These are phyloP conservation scores for Vulpes ferrilata DNA, from an alignment of 2,113 vertebrate genomes.

Conservation along the genomic window DNA sequence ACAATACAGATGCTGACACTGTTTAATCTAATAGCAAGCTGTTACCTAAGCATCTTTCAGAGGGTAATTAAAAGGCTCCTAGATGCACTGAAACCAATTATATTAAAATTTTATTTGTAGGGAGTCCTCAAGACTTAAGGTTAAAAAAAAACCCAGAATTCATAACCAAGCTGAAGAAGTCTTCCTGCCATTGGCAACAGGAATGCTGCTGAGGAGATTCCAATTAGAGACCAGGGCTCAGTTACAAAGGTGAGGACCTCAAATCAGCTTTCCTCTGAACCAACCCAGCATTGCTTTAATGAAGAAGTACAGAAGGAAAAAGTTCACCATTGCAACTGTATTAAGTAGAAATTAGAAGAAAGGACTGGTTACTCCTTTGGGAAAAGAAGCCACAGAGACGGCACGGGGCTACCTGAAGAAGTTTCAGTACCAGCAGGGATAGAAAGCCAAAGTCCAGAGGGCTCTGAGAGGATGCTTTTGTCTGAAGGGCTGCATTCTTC, in stretches of 20 bases:
- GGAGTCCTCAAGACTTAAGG: constrained; percentile 49
- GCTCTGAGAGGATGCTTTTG: neutral
- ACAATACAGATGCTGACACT: constrained; percentile 61
- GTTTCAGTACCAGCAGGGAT: neutral
- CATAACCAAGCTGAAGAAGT: neutral
- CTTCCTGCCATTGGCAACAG: neutral
- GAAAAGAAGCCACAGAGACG: constrained; percentile 74
- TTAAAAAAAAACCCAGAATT: neutral
- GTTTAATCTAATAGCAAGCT: constrained; percentile 78
- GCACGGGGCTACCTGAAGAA: constrained; percentile 58
- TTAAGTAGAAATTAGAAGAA: constrained; percentile 83
- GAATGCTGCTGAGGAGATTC: neutral
- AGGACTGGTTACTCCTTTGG: constrained; percentile 72
- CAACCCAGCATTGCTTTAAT: constrained; percentile 23
- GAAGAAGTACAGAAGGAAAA: constrained; percentile 65
- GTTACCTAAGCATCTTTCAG: constrained; percentile 74
- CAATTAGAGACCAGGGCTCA: neutral
- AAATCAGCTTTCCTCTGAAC: constrained; percentile 58
- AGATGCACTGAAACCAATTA: constrained; percentile 35
- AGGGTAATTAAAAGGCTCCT: constrained; percentile 74
- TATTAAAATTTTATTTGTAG: constrained; percentile 69
- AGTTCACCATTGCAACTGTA: constrained; percentile 79
- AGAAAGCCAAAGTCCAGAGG: neutral
- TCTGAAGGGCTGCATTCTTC: neutral
- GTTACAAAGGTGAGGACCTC: neutral